A percentile compares a stretch with the other conserved stretches of the same genome.
These are phyloP conservation scores for Sinocyclocheilus rhinocerous DNA, from an alignment of 2,113 vertebrate species.

Conservation along the genomic window DNA sequence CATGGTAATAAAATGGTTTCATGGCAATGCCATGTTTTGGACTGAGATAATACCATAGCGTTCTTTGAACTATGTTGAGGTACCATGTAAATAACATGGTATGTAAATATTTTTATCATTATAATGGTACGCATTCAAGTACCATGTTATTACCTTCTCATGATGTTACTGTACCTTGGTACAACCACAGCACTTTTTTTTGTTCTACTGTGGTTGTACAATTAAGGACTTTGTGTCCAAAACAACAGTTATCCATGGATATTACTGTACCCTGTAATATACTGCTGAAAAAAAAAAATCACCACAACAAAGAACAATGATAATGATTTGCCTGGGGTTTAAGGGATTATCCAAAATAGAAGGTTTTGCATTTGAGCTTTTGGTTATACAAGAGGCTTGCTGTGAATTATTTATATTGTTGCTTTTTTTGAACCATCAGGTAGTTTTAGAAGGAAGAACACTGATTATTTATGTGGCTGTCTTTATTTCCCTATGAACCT, in stretches of 20 bases:
- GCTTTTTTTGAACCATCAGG: background rate
- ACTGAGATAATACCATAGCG: background rate
- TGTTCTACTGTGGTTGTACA: background rate
- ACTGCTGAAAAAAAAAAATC: background rate
- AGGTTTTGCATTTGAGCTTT: background rate
- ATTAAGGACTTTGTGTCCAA: background rate
- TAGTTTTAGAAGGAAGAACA: background rate
- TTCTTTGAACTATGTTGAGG: background rate
- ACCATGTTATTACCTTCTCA: background rate
- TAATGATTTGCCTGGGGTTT: slow-evolving; percentile 5
- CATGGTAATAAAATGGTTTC: too few species aligned
- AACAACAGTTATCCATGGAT: background rate
- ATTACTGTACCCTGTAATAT: slow-evolving; percentile 8
- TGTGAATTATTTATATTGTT: background rate
- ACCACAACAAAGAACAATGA: slow-evolving; percentile 9
- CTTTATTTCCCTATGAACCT: background rate
- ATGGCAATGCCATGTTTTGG: background rate
- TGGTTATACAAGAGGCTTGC: background rate
- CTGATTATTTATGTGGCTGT: background rate
- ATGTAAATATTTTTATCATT: background rate
- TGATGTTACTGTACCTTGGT: background rate
- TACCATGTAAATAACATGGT: background rate
- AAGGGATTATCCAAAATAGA: background rate
- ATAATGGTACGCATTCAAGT: background rate
- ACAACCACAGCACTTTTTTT: background rate